These are phyloP conservation scores for Aeoliscus strigatus DNA, from an alignment of 2,797 vertebrate species.

Conservation along the genomic window DNA sequence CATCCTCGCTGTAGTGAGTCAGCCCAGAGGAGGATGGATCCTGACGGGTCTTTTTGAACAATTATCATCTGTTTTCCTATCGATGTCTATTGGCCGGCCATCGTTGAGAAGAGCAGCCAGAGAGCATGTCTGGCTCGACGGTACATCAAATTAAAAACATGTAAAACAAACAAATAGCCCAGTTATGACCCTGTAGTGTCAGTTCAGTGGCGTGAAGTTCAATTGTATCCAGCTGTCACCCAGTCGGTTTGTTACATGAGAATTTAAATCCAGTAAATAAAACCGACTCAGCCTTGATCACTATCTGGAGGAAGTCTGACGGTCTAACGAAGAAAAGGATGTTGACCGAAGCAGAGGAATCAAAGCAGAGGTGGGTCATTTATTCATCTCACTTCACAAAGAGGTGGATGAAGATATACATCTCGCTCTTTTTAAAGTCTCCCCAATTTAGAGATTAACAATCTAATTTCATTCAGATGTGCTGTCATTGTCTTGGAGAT, in stretches of 20 bases:
- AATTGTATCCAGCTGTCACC: slow-evolving; percentile 42
- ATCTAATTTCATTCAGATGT: slow-evolving; percentile 6
- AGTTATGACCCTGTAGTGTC: slow-evolving; percentile 19
- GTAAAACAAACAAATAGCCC: too few relatives aligned
- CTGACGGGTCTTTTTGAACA: too few relatives aligned
- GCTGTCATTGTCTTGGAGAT: neutral
- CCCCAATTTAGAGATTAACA: neutral
- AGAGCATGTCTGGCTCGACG: slow-evolving; percentile 12
- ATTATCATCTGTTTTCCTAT: too few relatives aligned
- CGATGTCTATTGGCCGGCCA: too few relatives aligned
- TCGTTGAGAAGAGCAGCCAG: slow-evolving; percentile 38
- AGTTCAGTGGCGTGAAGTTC: slow-evolving; percentile 17
- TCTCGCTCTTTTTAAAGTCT: neutral
- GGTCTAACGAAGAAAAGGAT: slow-evolving; percentile 45
- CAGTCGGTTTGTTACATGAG: slow-evolving; percentile 6
- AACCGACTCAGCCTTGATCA: slow-evolving; percentile 47
- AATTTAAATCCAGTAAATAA: slow-evolving; percentile 52
- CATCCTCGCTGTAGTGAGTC: too few relatives aligned
- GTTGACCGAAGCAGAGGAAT: slow-evolving; percentile 6
- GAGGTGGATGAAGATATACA: slow-evolving; percentile 1
- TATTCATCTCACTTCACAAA: slow-evolving; percentile 10
- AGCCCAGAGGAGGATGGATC: too few relatives aligned
- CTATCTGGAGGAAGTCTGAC: slow-evolving; percentile 59
- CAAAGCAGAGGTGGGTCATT: slow-evolving; percentile 10
- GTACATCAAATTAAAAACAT: neutral